These are phyloP conservation scores for Masticophis lateralis DNA, from an alignment of 2,797 vertebrate species.

Conservation along the genomic window DNA sequence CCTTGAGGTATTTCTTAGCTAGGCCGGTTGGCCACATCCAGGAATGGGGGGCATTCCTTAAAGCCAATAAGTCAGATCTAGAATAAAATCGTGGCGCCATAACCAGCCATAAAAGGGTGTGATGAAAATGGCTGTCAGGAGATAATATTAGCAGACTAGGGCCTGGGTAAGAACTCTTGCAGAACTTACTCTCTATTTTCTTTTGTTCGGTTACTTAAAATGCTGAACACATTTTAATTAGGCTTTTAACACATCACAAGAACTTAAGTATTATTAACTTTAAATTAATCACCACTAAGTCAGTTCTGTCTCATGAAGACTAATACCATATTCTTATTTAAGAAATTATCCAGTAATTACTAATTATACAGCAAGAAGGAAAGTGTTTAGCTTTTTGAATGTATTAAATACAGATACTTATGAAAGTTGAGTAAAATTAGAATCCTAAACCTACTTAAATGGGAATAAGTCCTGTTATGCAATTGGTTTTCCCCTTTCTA, in stretches of 20 bases:
- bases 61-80: too few relatives aligned
- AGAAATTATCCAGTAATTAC: slow-evolving; percentile 66
- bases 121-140: too few relatives aligned
- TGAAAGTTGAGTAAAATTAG: slow-evolving; percentile 36
- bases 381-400: slow-evolving; percentile 53
- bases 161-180: too few relatives aligned
- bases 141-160: too few relatives aligned
- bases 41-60: too few relatives aligned
- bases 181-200: neutral
- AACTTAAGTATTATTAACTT: slow-evolving; percentile 61
- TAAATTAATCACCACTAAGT: slow-evolving; percentile 62
- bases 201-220: slow-evolving; percentile 44
- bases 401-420: slow-evolving; percentile 35
- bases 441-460: neutral
- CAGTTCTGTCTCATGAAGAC: slow-evolving; percentile 58
- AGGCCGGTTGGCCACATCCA: too few relatives aligned
- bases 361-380: slow-evolving; percentile 62
- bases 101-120: too few relatives aligned
- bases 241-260: slow-evolving; percentile 56
- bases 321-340: slow-evolving; percentile 55
- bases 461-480: neutral
- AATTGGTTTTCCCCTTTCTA: neutral
- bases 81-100: too few relatives aligned
- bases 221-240: slow-evolving; percentile 53
- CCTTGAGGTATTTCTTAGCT: too few relatives aligned